phyloP scores from a whole-genome alignment of 2,113 vertebrate species.

The Chascanopsetta lugubris region DNA sequence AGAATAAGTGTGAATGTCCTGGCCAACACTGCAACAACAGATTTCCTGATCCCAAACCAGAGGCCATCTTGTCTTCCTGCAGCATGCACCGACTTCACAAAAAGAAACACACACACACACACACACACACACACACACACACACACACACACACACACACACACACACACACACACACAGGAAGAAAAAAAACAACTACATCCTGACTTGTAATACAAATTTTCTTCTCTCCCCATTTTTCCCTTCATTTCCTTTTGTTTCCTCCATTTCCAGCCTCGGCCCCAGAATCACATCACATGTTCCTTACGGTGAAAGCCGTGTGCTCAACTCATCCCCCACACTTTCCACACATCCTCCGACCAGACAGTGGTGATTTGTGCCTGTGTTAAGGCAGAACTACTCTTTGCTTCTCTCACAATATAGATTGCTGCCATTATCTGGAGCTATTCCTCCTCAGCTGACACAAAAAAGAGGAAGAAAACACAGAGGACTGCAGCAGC shows the following conservation, averaged over 20 bases:
- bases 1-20: conserved; percentile 9
- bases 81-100: neutral
- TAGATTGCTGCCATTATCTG: conserved; percentile 79
- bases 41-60: conserved; percentile 34
- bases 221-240: conserved; percentile 6
- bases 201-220: conserved; percentile 35
- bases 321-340: conserved; percentile 60
- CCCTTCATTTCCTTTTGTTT: conserved; percentile 63
- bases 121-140: no score
- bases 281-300: conserved; percentile 48
- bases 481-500: conserved; percentile 30
- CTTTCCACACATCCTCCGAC: conserved; percentile 63
- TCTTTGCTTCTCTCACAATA: conserved; percentile 72
- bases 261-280: conserved; percentile 40
- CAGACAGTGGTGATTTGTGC: conserved; percentile 70
- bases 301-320: conserved; percentile 49
- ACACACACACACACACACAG: neutral
- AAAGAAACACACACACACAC: no score
- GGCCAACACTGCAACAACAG: conserved; percentile 24
- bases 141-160: no score
- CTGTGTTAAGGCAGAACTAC: conserved; percentile 64
- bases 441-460: conserved; percentile 70
- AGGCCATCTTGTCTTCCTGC: conserved; percentile 47
- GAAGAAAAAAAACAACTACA: conserved; percentile 19
- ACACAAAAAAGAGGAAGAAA: conserved; percentile 57